Percentiles rank a stretch among this genome's conserved stretches.
These are phyloP conservation scores for Laspeyria flexula DNA, from an alignment of 2,888 invertebrate species.

Conservation along the genomic window DNA sequence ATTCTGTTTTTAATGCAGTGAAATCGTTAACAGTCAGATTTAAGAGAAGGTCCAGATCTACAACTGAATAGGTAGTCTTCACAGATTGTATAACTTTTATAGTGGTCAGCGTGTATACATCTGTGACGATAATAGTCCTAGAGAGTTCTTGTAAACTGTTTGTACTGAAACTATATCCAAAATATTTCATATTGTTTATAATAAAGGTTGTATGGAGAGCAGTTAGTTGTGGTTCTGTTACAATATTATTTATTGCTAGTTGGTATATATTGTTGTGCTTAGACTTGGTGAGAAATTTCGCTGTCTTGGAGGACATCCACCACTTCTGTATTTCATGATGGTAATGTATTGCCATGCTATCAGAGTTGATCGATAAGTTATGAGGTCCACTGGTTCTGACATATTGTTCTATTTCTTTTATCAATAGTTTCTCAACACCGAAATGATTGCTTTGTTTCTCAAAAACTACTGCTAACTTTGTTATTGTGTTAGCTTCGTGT, in stretches of 20 bases:
- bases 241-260: not conserved
- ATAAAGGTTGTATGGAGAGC: not conserved
- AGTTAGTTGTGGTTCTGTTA: conserved; percentile 2
- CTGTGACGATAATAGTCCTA: conserved; percentile 6
- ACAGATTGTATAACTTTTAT: conserved; percentile 15
- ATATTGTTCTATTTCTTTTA: conserved; percentile 9
- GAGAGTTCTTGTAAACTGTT: not conserved
- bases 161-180: not conserved
- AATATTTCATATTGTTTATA: not conserved
- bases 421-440: conserved; percentile 6
- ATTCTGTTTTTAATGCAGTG: conserved; percentile 2
- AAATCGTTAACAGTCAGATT: conserved; percentile 9
- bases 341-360: conserved; percentile 20
- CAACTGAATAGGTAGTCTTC: not conserved
- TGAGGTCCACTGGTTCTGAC: not conserved
- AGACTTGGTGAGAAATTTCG: conserved; percentile 7
- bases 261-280: not conserved
- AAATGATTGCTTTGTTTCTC: conserved; percentile 13
- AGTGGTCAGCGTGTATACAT: conserved; percentile 6
- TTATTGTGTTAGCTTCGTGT: conserved; percentile 10
- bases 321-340: conserved; percentile 25
- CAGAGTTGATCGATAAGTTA: conserved; percentile 7
- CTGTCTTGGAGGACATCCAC: conserved; percentile 20
- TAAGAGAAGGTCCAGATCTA: conserved; percentile 20
- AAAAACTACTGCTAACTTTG: conserved; percentile 8